Evolutionary conservation across 1,140 invertebrate species (phyloP).

Genomic region (Kradibia gibbosae): DNA sequence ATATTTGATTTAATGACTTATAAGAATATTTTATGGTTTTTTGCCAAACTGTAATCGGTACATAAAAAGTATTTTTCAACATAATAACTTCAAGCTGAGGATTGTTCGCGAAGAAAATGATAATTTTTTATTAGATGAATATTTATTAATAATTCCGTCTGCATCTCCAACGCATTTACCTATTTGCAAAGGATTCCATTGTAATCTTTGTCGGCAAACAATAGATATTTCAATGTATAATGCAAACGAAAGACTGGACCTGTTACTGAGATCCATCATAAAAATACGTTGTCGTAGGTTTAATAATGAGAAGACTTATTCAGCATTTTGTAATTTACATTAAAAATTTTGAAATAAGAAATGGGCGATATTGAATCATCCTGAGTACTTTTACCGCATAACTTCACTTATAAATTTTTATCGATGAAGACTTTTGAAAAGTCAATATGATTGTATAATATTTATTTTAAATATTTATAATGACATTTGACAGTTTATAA

Average conservation of each 20-base stretch:
- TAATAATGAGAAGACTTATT: conserved; percentile 33
- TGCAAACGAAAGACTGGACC: not conserved
- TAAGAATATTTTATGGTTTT: not conserved
- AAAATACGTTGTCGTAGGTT: conserved; percentile 35
- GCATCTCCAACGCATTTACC: conserved; percentile 15
- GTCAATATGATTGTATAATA: too few species aligned
- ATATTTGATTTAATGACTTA: not conserved
- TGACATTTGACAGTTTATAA: too few species aligned
- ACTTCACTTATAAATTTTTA: too few species aligned
- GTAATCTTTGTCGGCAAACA: conserved; percentile 28
- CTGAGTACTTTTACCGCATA: too few species aligned
- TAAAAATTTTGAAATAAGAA: conserved; percentile 39
- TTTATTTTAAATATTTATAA: too few species aligned
- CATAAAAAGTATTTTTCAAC: not conserved
- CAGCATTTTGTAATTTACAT: conserved; percentile 27
- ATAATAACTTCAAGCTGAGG: not conserved
- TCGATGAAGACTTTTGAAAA: too few species aligned
- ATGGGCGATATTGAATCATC: too few species aligned
- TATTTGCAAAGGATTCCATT: conserved; percentile 35
- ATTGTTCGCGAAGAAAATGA: not conserved
- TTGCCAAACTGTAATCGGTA: not conserved
- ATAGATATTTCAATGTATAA: conserved; percentile 29
- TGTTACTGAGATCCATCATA: conserved; percentile 13
- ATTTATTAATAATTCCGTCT: conserved; percentile 34
- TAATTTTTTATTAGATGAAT: conserved; percentile 24